phyloP scores from a whole-genome alignment of 1,140 invertebrate genomes.

The Platyura marginata region DNA sequence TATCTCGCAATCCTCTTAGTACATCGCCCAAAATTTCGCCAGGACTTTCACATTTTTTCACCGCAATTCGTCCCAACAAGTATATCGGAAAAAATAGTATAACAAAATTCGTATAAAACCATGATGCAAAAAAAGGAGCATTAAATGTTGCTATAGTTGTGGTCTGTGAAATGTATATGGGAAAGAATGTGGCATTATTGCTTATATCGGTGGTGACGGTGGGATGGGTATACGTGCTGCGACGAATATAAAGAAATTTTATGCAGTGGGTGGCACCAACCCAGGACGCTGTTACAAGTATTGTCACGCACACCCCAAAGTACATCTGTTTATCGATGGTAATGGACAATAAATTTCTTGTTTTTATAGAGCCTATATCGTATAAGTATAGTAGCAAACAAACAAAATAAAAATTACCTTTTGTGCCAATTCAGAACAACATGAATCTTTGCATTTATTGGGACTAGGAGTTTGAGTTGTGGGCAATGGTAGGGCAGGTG shows the following conservation, averaged over 20 bases:
- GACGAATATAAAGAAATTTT: constrained; percentile 54
- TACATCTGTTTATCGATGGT: too few relatives aligned
- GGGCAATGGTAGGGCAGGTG: constrained; percentile 14
- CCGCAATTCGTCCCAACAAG: constrained; percentile 47
- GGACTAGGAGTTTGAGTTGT: too few relatives aligned
- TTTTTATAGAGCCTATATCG: too few relatives aligned
- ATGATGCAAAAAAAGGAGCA: constrained; percentile 85
- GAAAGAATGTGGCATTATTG: background rate
- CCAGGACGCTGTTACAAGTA: constrained; percentile 71
- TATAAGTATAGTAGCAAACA: too few relatives aligned
- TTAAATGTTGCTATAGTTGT: constrained; percentile 29
- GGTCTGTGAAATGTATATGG: constrained; percentile 1
- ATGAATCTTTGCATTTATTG: constrained; percentile 36
- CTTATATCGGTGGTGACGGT: constrained; percentile 18
- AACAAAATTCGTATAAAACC: constrained; percentile 88
- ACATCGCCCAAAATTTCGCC: constrained; percentile 58
- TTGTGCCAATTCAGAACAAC: constrained; percentile 49
- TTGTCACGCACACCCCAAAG: constrained; percentile 67
- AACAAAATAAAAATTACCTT: constrained; percentile 30
- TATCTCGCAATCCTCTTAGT: constrained; percentile 64
- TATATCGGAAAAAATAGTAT: constrained; percentile 82
- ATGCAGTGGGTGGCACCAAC: constrained; percentile 75
- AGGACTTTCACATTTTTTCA: constrained; percentile 51
- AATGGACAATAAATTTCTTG: too few relatives aligned
- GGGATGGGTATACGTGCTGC: constrained; percentile 22